These are phyloP conservation scores for Himalopsyche kuldschensis DNA, from an alignment of 2,888 invertebrate genomes.

Conservation along the genomic window DNA sequence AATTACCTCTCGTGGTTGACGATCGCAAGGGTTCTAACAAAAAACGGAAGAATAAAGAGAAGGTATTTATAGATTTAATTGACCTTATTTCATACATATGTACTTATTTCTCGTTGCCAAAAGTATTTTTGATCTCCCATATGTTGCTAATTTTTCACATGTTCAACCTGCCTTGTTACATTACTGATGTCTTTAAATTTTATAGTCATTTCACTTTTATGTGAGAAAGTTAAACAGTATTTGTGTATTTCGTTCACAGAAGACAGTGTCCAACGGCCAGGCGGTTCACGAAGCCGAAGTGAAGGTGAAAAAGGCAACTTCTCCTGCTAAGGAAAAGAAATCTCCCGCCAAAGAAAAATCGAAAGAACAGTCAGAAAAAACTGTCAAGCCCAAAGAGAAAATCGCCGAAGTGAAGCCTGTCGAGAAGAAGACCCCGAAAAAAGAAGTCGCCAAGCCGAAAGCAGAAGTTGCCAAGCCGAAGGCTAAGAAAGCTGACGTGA, in stretches of 20 bases:
- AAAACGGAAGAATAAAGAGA: conserved; percentile 72
- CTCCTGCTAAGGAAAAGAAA: conserved; percentile 52
- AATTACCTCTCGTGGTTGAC: conserved; percentile 64
- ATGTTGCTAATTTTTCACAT: conserved; percentile 42
- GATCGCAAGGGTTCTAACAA: conserved; percentile 70
- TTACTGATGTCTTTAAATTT: neutral
- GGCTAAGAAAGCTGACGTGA: conserved; percentile 58
- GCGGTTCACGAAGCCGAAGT: conserved; percentile 54
- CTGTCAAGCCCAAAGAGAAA: conserved; percentile 51
- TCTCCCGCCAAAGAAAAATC: conserved; percentile 58
- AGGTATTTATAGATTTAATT: conserved; percentile 56
- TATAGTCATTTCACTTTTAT: neutral
- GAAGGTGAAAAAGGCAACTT: conserved; percentile 61
- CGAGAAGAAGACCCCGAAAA: conserved; percentile 28
- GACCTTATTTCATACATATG: conserved; percentile 31
- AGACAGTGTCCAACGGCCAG: conserved; percentile 66
- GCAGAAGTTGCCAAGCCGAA: conserved; percentile 43
- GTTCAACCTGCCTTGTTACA: conserved; percentile 5
- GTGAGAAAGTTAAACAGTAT: neutral
- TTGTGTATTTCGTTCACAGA: conserved; percentile 48
- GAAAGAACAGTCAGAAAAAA: conserved; percentile 58
- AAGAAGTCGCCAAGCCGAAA: conserved; percentile 42
- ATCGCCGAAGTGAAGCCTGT: conserved; percentile 24
- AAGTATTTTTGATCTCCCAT: conserved; percentile 56
- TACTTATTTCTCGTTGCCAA: conserved; percentile 46